Evolutionary conservation across 1,140 invertebrate genomes (phyloP).

Genomic region (Copidosoma floridanum): DNA sequence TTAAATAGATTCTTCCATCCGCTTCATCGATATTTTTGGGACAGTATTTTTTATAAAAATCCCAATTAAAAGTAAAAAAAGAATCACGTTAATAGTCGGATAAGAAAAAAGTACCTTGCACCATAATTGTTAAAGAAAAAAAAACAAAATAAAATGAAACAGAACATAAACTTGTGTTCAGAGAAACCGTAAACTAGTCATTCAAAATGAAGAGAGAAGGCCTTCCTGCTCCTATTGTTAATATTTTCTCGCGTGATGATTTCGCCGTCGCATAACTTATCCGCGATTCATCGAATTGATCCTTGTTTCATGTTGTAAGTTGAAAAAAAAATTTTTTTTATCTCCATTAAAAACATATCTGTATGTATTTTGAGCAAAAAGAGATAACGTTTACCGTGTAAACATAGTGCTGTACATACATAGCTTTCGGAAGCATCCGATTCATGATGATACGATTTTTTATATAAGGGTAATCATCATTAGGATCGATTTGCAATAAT

Average conservation of each 20-base stretch:
- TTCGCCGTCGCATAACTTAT: neutral
- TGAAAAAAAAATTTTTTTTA: slow-evolving; percentile 20
- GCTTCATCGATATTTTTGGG: neutral
- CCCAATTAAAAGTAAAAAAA: neutral
- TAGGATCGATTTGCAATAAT: neutral
- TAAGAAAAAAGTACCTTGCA: neutral
- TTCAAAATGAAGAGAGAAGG: slow-evolving; percentile 18
- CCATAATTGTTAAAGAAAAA: neutral
- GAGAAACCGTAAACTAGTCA: slow-evolving; percentile 24
- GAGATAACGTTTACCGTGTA: slow-evolving; percentile 38
- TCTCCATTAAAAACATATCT: slow-evolving; percentile 12
- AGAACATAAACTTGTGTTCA: slow-evolving; percentile 17
- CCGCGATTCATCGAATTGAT: slow-evolving; percentile 8
- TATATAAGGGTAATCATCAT: slow-evolving; percentile 25
- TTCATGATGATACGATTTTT: slow-evolving; percentile 28
- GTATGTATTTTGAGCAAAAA: too few species aligned
- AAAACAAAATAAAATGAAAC: slow-evolving; percentile 4
- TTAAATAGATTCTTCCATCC: slow-evolving; percentile 8
- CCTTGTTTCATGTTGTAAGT: slow-evolving; percentile 32
- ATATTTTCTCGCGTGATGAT: slow-evolving; percentile 20
- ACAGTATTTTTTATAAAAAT: slow-evolving; percentile 8
- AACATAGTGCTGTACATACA: slow-evolving; percentile 32
- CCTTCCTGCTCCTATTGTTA: slow-evolving; percentile 20
- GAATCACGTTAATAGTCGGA: neutral
- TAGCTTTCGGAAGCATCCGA: slow-evolving; percentile 15